Base-by-base conservation (phyloP, 2,797 vertebrate genomes). In the Serranus cabrilla region DNA sequence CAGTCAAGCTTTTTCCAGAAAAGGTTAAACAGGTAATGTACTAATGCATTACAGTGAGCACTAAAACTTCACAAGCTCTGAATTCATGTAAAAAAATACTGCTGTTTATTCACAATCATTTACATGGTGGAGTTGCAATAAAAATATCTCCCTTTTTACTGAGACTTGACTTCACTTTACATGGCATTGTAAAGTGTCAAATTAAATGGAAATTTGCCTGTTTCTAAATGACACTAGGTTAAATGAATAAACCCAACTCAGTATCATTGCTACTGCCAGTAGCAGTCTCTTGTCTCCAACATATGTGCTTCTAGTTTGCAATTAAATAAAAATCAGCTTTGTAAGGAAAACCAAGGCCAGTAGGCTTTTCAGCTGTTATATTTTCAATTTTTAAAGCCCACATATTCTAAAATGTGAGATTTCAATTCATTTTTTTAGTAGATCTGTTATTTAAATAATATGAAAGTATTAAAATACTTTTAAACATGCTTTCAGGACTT, bases 21-120 rank as follows among this genome's bases (percentile, higher is more conserved):
- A 40, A 67, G 71, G 68, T 67, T 71, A 57, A 78, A 72, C 39
- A 74, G 73, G 58, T 86, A 62, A 83, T 59, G 47, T 21, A 46
- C 21, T 60, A 60, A 78, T 61, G 66, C 20, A 43, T 82, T 77
- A 66, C 13, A 63, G 11, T 43, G 16, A 54, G 72, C 5, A 46
- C 51, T 60, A 61, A 58, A 71, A 61, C 34, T 65, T 62, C 25
- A 51, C 40, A 47, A 40, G 54, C 54, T 23, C 68, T 63, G 40
- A 78, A 56, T 56, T 1, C 13, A 42, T 76, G 46, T 21, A 18
- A 31, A 64, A 43, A 42, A 58, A 11, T 23, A 18, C 10, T 49
- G 27, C 27, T 25, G 65, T 25, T 52, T 46, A 49, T 46, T 43
- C 10, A 59, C 11, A 50, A 17, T 23, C 21, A 56, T 31, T 80